These are phyloP conservation scores for Dusona sp. DNA, from an alignment of 2,888 invertebrate genomes.

Conservation along the genomic window DNA sequence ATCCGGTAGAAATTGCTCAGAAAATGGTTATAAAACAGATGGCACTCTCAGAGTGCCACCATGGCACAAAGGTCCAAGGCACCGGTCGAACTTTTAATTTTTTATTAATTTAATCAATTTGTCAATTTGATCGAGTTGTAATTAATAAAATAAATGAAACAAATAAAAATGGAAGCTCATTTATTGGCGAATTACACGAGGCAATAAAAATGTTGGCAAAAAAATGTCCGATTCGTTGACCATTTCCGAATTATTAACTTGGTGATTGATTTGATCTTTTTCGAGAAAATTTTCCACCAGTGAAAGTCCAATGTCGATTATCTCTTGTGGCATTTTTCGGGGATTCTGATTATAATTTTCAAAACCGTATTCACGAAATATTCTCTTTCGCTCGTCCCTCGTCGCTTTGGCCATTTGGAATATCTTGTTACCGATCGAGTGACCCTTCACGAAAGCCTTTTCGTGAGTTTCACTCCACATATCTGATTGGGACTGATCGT, in stretches of 20 bases:
- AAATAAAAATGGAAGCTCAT: neutral
- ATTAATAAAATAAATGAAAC: neutral
- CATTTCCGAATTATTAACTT: neutral
- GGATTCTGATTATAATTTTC: constrained; percentile 47
- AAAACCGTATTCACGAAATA: constrained; percentile 59
- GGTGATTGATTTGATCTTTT: neutral
- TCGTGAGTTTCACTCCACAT: constrained; percentile 61
- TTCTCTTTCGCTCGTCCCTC: constrained; percentile 47
- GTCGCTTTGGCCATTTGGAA: constrained; percentile 62
- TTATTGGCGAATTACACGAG: constrained; percentile 21
- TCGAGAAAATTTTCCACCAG: constrained; percentile 53
- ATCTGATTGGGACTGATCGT: constrained; percentile 56
- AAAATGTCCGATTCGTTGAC: constrained; percentile 1
- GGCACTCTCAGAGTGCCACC: too few species aligned
- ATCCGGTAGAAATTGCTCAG: too few species aligned
- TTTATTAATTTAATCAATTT: too few species aligned
- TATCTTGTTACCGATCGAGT: constrained; percentile 63
- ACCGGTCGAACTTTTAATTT: too few species aligned
- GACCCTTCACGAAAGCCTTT: constrained; percentile 63
- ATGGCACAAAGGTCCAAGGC: too few species aligned
- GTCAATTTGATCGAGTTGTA: too few species aligned
- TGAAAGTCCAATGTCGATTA: constrained; percentile 47
- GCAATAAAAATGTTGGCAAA: neutral
- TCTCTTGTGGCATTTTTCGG: constrained; percentile 49
- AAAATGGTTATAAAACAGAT: too few species aligned